These are phyloP conservation scores for Hippocampus kuda DNA, from an alignment of 2,797 vertebrate genomes.

Conservation along the genomic window DNA sequence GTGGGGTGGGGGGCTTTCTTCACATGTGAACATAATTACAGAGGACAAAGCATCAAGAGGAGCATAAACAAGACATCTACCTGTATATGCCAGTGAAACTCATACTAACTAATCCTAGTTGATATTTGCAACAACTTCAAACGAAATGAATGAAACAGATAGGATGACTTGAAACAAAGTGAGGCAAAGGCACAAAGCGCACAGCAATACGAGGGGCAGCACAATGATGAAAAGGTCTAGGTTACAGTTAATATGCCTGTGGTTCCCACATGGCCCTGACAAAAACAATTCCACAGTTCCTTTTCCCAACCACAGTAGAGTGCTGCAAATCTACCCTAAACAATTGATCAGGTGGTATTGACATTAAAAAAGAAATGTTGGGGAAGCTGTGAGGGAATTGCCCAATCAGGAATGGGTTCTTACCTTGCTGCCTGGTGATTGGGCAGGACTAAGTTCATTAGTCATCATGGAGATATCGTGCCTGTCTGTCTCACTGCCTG, in stretches of 20 bases:
- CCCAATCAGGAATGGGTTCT: constrained; percentile 51
- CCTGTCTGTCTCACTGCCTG: constrained; percentile 84
- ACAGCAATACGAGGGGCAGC: neutral
- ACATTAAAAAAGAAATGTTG: neutral
- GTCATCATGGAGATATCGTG: constrained; percentile 64
- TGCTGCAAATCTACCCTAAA: neutral
- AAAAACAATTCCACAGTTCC: neutral
- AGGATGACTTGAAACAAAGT: constrained; percentile 13
- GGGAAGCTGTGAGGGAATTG: constrained; percentile 25
- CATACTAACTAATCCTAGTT: constrained; percentile 13
- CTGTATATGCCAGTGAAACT: constrained; percentile 17
- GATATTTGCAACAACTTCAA: constrained; percentile 10
- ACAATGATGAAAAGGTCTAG: constrained; percentile 13
- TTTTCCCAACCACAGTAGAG: neutral
- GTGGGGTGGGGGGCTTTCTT: no score
- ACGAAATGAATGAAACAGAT: constrained; percentile 3
- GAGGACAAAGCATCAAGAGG: no score
- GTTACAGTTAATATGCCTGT: constrained; percentile 14
- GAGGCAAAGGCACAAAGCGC: constrained; percentile 11
- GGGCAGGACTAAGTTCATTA: constrained; percentile 81
- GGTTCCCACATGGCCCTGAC: constrained; percentile 43
- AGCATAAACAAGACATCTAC: neutral
- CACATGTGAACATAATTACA: no score
- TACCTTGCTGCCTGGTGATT: constrained; percentile 81
- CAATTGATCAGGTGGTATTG: neutral